Conservation (phyloP, 37 sponge, comb jelly and placozoan species). For the Beroe ovata region DNA sequence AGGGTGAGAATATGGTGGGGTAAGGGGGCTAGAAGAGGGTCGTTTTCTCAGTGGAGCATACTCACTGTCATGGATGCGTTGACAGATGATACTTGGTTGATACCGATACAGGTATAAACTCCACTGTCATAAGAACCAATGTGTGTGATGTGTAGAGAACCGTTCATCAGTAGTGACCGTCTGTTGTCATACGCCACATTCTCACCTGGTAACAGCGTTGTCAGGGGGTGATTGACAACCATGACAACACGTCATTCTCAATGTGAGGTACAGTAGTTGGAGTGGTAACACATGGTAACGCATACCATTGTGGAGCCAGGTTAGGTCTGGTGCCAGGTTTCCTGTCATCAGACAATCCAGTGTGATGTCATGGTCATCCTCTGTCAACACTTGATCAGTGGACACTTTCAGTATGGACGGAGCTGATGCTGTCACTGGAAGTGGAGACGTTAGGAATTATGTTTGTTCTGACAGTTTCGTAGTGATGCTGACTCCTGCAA, state of each 20-base stretch:
- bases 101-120: constrained; percentile 28
- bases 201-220: background rate
- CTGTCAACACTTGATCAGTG: constrained; percentile 4
- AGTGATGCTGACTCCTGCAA: too few species aligned
- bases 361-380: constrained; percentile 22
- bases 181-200: constrained; percentile 4
- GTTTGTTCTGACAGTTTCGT: too few species aligned
- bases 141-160: constrained; percentile 12
- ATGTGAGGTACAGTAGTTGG: too few species aligned
- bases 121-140: constrained; percentile 39
- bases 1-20: background rate
- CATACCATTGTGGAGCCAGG: constrained; percentile 54
- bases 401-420: background rate
- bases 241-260: too few species aligned
- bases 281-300: background rate
- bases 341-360: constrained; percentile 60
- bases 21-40: background rate
- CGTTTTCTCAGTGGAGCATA: background rate
- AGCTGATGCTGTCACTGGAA: constrained; percentile 13
- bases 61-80: constrained; percentile 36
- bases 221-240: too few species aligned
- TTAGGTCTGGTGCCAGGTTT: constrained; percentile 48
- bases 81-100: constrained; percentile 63
- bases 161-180: constrained; percentile 25
- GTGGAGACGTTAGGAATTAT: too few species aligned